A percentile compares a stretch with the other conserved stretches of the same genome.
phyloP scores from a whole-genome alignment of 2,888 invertebrate genomes.

The Lithophane ornitopus region DNA sequence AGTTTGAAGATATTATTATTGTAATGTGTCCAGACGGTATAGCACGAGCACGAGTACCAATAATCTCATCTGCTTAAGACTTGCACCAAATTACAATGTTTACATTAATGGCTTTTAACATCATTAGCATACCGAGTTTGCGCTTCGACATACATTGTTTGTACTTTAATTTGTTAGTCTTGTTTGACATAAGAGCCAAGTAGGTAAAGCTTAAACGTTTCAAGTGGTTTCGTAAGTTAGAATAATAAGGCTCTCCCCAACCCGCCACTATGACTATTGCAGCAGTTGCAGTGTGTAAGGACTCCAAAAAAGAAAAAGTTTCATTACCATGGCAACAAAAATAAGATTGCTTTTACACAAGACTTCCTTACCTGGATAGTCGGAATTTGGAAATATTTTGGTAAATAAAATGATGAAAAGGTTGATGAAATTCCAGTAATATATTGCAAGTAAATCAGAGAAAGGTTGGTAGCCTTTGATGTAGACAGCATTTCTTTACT shows the following conservation, averaged over 20 bases:
- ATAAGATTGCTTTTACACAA: background rate
- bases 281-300: background rate
- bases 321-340: too few species aligned
- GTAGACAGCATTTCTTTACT: conserved; percentile 15
- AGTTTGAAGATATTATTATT: background rate
- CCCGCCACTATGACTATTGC: background rate
- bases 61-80: conserved; percentile 56
- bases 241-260: background rate
- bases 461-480: conserved; percentile 36
- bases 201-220: background rate
- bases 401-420: conserved; percentile 44
- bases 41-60: too few species aligned
- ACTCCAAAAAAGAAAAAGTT: too few species aligned
- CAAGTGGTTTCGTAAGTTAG: background rate
- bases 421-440: conserved; percentile 53
- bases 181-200: conserved; percentile 1
- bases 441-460: conserved; percentile 26
- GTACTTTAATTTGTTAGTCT: conserved; percentile 23
- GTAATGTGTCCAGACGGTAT: background rate
- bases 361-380: background rate
- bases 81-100: conserved; percentile 73
- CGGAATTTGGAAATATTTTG: conserved; percentile 2
- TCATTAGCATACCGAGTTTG: conserved; percentile 79
- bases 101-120: conserved; percentile 77
- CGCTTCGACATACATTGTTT: conserved; percentile 60